phyloP scores from a whole-genome alignment of 1,140 invertebrate genomes.

The Gonatopus flavifemur region DNA sequence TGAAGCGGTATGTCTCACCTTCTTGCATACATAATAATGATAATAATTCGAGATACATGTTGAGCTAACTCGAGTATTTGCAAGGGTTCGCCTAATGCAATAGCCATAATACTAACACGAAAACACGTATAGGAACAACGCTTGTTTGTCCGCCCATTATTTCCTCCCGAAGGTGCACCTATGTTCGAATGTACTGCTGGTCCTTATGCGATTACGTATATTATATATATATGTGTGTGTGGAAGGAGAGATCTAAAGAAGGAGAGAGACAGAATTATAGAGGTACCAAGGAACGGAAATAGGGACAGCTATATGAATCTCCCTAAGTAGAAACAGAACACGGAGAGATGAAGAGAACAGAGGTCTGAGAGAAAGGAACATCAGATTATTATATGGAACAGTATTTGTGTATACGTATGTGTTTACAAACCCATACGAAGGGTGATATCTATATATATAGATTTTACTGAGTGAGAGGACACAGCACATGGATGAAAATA shows the following conservation, averaged over 20 bases:
- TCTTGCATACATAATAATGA: no score
- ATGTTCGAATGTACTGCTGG: slow-evolving; percentile 14
- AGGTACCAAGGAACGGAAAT: no score
- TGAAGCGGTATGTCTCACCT: no score
- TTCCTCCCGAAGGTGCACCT: slow-evolving; percentile 1
- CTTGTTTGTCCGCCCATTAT: neutral
- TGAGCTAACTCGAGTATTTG: no score
- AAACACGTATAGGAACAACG: slow-evolving; percentile 7
- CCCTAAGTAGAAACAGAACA: no score
- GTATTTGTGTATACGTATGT: no score
- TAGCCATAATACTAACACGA: slow-evolving; percentile 14
- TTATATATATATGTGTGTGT: neutral
- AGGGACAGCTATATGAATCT: no score
- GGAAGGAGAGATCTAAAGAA: neutral
- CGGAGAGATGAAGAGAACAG: neutral
- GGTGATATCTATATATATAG: no score
- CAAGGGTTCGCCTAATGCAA: slow-evolving; percentile 24
- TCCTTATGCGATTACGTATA: slow-evolving; percentile 4
- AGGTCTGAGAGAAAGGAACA: neutral
- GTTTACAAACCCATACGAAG: no score
- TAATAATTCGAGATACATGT: no score
- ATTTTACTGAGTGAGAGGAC: neutral
- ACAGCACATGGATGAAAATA: slow-evolving; percentile 1
- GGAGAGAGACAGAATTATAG: neutral
- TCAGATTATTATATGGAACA: slow-evolving; percentile 16